Conservation (phyloP, 2,888 invertebrate species). For the Melinaea marsaeus region DNA sequence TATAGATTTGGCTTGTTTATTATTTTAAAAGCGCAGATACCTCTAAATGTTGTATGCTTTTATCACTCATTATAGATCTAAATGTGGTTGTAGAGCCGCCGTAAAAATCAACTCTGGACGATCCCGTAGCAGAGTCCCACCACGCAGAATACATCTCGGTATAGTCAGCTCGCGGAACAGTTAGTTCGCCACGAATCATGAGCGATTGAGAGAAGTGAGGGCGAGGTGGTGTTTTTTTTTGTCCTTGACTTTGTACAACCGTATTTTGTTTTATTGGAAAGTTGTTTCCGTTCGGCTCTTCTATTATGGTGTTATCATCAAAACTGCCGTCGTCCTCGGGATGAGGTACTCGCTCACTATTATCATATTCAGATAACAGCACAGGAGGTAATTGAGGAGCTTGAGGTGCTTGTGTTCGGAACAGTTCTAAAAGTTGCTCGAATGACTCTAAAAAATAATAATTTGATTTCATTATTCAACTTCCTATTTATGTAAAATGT, state of each 20-base stretch:
- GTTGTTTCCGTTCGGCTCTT: conserved; percentile 4
- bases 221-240: conserved; percentile 32
- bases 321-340: conserved; percentile 32
- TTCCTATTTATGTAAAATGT: no score
- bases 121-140: conserved; percentile 57
- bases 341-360: conserved; percentile 31
- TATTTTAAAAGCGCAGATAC: conserved; percentile 31
- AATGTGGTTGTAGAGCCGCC: conserved; percentile 52
- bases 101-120: conserved; percentile 53
- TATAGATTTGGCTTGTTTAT: no score
- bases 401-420: conserved; percentile 44
- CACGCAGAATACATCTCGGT: conserved; percentile 54
- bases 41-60: conserved; percentile 45
- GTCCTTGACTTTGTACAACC: conserved; percentile 5
- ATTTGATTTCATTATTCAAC: no score
- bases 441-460: conserved; percentile 48
- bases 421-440: conserved; percentile 46
- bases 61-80: conserved; percentile 43
- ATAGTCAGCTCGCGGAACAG: conserved; percentile 54
- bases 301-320: not conserved
- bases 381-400: conserved; percentile 51
- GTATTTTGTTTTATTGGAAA: conserved; percentile 11
- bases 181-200: conserved; percentile 47
- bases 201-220: conserved; percentile 49
- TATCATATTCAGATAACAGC: conserved; percentile 38